Evolutionary conservation across 2,888 invertebrate genomes (phyloP).

Genomic region (Herminia tarsipennalis): DNA sequence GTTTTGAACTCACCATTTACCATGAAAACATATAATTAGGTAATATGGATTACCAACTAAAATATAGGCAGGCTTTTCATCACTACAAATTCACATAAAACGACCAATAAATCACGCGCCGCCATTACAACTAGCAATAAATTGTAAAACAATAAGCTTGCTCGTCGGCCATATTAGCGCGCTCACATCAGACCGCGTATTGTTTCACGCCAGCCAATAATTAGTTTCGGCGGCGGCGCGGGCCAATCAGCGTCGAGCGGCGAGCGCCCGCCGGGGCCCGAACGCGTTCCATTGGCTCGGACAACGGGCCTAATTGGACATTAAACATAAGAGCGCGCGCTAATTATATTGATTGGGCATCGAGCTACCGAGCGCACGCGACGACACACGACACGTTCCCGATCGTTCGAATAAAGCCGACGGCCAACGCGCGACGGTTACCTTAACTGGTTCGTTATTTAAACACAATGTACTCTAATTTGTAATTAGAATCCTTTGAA

Average conservation of each 20-base stretch:
- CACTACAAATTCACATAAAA: conserved; percentile 21
- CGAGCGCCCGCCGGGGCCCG: conserved; percentile 48
- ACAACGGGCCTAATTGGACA: conserved; percentile 56
- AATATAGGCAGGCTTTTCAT: neutral
- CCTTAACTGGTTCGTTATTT: conserved; percentile 6
- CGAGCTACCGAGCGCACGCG: conserved; percentile 32
- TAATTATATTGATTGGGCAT: conserved; percentile 71
- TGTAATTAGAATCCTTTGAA: conserved; percentile 44
- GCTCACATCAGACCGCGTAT: conserved; percentile 53
- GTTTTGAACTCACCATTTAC: too few species aligned
- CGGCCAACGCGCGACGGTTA: conserved; percentile 25
- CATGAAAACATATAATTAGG: too few species aligned
- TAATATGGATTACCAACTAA: too few species aligned
- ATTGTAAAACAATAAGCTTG: conserved; percentile 57
- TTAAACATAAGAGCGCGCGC: conserved; percentile 51
- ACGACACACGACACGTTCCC: conserved; percentile 9
- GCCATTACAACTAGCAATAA: conserved; percentile 67
- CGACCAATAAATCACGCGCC: conserved; percentile 53
- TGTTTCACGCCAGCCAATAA: conserved; percentile 73
- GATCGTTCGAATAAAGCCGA: conserved; percentile 3
- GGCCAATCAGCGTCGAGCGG: conserved; percentile 67
- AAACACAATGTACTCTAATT: conserved; percentile 41
- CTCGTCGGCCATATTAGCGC: conserved; percentile 65
- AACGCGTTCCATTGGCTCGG: conserved; percentile 60
- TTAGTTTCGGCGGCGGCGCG: conserved; percentile 56